Evolutionary conservation across 2,888 invertebrate species (phyloP), one percentile per base, ranked within the genome.

Genomic region (Ypsolopha sequella): DNA sequence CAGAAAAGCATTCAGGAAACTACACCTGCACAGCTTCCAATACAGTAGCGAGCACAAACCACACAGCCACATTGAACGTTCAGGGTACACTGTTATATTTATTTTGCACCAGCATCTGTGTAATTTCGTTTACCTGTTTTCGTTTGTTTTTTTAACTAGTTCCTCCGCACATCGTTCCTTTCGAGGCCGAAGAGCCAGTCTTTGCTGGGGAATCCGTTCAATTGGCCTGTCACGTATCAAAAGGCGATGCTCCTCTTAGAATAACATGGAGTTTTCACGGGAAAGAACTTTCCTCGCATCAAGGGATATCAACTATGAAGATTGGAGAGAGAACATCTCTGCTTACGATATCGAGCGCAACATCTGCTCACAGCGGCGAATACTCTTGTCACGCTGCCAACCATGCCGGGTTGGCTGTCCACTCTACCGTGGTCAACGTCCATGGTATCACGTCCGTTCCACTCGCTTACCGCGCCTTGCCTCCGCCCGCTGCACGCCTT

Each of bases 251-350:
- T 56, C 93, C 93, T 49, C 87, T 95, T 54, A 88, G 88, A 58
- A 91, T 95, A 53, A 88, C 87, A 50, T 95, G 95, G 95, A 89
- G 89, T 64, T 91, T 93, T 72, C 92, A 94, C 73, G 86, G 89
- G 60, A 74, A 84, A 72, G 88, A 87, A 55, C 73, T 86, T 51
- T 84, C 87, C 64, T 84, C 86, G 59, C 81, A 85, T 55, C 79
- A 87, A 71, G 88, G 89, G 69, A 85, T 89, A 58, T 77, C 86
- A 51, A 87, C 91, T 54, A 88, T 84, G 69, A 88, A 87, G 70
- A 89, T 89, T 66, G 89, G 89, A 58, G 88, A 88, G 65, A 87
- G 89, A 72, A 89, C 91, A 54, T 91, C 91, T 57, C 88, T 91
- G 67, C 81, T 89, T 71, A 91, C 87, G 70, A 91, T 92, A 71